These are phyloP conservation scores for Pempheris klunzingeri DNA, from an alignment of 2,797 vertebrate genomes.

Conservation along the genomic window DNA sequence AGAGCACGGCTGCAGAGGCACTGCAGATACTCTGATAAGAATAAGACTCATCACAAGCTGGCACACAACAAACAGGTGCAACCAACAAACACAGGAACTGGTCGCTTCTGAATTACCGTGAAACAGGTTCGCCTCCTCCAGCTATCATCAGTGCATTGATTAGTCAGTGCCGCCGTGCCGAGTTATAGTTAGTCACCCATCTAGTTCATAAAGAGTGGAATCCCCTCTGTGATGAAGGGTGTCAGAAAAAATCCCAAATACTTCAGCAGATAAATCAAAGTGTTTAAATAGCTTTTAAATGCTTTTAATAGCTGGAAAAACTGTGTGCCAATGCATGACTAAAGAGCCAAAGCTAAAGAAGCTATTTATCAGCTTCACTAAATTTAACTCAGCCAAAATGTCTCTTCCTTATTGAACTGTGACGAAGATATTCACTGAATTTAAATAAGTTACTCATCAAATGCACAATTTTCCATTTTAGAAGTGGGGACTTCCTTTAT, in stretches of 20 bases:
- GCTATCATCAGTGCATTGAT: constrained; percentile 49
- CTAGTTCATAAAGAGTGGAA: neutral
- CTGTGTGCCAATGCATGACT: neutral
- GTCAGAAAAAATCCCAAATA: neutral
- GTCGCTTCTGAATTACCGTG: constrained; percentile 52
- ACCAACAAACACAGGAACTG: constrained; percentile 71
- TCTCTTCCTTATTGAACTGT: neutral
- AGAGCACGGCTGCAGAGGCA: constrained; percentile 54
- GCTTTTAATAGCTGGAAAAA: neutral
- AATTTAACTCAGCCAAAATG: neutral
- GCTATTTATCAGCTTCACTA: neutral
- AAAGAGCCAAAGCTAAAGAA: neutral
- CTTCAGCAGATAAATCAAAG: neutral
- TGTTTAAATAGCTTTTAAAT: neutral
- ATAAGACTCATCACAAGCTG: constrained; percentile 53
- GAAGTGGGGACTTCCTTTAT: constrained; percentile 17
- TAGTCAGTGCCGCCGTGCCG: neutral
- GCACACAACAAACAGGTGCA: constrained; percentile 76
- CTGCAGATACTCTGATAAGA: constrained; percentile 76
- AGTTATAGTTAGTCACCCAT: neutral
- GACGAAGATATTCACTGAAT: neutral
- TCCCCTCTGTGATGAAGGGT: neutral
- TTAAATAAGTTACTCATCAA: constrained; percentile 1
- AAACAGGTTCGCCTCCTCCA: constrained; percentile 45
- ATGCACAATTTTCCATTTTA: neutral